These are phyloP conservation scores for Linurgus olivaceus DNA, from an alignment of 2,797 vertebrate species.

Conservation along the genomic window DNA sequence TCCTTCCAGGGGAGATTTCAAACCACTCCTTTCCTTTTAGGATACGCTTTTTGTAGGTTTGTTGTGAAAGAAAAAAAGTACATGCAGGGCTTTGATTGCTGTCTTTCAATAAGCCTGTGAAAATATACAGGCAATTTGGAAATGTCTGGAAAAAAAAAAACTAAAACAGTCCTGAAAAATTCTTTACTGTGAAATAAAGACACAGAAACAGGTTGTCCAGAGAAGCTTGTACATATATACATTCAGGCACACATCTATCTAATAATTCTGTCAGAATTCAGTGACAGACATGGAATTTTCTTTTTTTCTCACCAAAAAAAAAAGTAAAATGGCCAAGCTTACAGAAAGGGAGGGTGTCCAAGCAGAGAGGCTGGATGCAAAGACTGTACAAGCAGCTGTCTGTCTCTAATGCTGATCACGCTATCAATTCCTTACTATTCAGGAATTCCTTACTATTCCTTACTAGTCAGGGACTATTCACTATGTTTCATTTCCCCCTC, in stretches of 20 bases:
- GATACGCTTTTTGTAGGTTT: fast-evolving
- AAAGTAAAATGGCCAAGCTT: not conserved
- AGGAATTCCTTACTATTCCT: not conserved
- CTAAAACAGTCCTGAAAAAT: not conserved
- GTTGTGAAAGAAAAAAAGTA: not conserved
- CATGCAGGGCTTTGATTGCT: not conserved
- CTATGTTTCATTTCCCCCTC: not conserved
- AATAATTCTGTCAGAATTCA: not conserved
- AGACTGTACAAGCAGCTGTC: not conserved
- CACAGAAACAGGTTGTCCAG: not conserved
- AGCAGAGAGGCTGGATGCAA: not conserved
- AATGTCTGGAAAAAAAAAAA: not conserved
- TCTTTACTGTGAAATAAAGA: not conserved
- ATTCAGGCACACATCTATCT: not conserved
- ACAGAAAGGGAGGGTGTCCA: not conserved
- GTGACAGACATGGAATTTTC: not conserved
- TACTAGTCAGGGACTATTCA: not conserved
- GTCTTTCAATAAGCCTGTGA: not conserved
- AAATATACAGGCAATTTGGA: not conserved
- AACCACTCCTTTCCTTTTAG: not conserved
- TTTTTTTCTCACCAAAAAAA: not conserved
- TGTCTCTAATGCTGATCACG: fast-evolving
- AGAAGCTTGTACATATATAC: not conserved
- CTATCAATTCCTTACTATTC: not conserved
- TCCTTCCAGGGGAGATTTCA: not conserved